Conservation (phyloP, 2,888 invertebrate species). For the Drosophila tanythrix region DNA sequence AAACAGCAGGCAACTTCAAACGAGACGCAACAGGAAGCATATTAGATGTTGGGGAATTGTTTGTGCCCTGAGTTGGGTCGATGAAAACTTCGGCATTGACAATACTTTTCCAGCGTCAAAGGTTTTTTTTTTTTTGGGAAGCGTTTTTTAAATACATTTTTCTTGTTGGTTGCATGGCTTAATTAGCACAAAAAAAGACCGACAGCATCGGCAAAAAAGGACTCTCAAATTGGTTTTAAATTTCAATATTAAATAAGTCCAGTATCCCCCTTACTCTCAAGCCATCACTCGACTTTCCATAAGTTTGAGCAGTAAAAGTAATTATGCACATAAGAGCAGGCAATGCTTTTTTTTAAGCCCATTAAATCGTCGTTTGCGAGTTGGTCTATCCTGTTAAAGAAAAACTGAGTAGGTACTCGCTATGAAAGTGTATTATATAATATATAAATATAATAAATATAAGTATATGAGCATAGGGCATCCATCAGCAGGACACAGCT, state of each 20-base stretch:
- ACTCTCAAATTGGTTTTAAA: conserved; percentile 66
- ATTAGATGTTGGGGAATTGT: conserved; percentile 33
- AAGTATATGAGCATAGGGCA: not conserved
- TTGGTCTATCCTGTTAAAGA: not conserved
- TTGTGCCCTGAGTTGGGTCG: conserved; percentile 37
- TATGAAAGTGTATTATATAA: not conserved
- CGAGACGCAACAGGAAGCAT: conserved; percentile 46
- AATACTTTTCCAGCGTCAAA: conserved; percentile 30
- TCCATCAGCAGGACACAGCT: not conserved
- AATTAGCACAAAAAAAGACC: conserved; percentile 67
- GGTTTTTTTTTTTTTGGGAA: conserved; percentile 22
- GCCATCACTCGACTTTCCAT: conserved; percentile 11
- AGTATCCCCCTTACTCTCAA: conserved; percentile 4
- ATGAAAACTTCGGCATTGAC: conserved; percentile 51
- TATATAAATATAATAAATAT: not conserved
- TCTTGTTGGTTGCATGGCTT: conserved; percentile 42
- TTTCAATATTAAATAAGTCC: conserved; percentile 57
- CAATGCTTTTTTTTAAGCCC: conserved; percentile 31
- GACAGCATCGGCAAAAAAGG: conserved; percentile 27
- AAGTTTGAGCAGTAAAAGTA: conserved; percentile 37
- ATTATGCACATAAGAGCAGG: conserved; percentile 63
- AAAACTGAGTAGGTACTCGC: not conserved
- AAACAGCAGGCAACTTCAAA: conserved; percentile 60
- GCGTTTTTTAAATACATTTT: conserved; percentile 19
- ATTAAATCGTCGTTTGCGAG: not conserved